phyloP scores from a whole-genome alignment of 2,888 invertebrate genomes.

The Macrostomum cliftonense region DNA sequence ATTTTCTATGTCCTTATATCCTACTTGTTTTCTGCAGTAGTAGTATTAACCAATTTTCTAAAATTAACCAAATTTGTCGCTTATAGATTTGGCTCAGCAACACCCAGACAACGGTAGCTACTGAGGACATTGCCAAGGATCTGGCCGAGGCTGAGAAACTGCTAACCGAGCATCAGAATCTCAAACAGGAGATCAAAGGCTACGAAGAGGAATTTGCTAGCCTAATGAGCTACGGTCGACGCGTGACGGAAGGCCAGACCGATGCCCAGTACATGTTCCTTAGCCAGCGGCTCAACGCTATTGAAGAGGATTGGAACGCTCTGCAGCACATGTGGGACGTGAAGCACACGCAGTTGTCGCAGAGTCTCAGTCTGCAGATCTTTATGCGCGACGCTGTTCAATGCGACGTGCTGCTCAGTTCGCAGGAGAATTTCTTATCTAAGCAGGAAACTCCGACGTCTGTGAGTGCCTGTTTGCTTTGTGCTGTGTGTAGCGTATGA shows the following conservation, averaged over 20 bases:
- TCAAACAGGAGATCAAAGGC: slow-evolving; percentile 95
- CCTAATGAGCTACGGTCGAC: slow-evolving; percentile 97
- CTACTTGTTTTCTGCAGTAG: too few species aligned
- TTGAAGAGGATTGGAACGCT: slow-evolving; percentile 98
- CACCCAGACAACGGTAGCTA: slow-evolving; percentile 66
- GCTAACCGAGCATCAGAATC: slow-evolving; percentile 85
- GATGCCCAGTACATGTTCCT: slow-evolving; percentile 99
- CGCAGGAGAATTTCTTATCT: slow-evolving; percentile 88
- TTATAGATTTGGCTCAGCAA: slow-evolving; percentile 63
- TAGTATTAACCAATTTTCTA: too few species aligned
- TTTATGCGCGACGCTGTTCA: slow-evolving; percentile 89
- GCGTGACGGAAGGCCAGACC: slow-evolving; percentile 49
- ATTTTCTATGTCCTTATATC: too few species aligned
- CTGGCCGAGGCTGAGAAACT: slow-evolving; percentile 74
- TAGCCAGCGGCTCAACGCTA: slow-evolving; percentile 75
- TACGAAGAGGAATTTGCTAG: slow-evolving; percentile 91
- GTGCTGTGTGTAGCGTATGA: too few species aligned
- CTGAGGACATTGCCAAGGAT: slow-evolving; percentile 35
- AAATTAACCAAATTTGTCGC: background rate
- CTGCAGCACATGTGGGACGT: slow-evolving; percentile 99
- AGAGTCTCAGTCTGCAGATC: slow-evolving; percentile 58
- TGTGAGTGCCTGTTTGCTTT: background rate
- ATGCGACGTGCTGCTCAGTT: slow-evolving; percentile 84
- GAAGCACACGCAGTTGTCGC: slow-evolving; percentile 74
- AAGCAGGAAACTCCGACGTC: slow-evolving; percentile 71